Percentiles rank a stretch among this genome's conserved stretches.
Conservation (phyloP, 2,888 invertebrate genomes). For the Pomacea canaliculata region DNA sequence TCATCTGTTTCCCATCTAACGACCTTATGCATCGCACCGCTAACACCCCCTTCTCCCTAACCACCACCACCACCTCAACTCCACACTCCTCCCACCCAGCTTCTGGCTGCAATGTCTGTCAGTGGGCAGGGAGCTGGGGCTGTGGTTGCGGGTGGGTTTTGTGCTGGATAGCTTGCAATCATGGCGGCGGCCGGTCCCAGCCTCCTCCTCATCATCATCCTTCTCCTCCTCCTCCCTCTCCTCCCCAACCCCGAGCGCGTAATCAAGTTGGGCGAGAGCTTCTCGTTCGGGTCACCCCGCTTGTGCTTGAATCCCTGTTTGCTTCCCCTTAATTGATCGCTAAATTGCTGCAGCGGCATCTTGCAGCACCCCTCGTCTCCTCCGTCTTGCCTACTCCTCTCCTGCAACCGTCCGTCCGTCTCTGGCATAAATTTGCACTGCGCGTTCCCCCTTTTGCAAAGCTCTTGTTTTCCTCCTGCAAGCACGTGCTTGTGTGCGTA, state of each 20-base stretch:
- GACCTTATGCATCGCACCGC: no score
- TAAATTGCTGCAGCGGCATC: no score
- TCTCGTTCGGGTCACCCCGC: neutral
- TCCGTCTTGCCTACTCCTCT: no score
- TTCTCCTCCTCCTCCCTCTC: no score
- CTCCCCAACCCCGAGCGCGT: neutral
- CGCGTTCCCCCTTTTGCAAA: no score
- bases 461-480: no score
- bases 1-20: no score
- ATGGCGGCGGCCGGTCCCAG: neutral
- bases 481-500: no score
- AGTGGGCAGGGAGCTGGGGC: neutral
- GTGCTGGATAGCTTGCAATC: neutral
- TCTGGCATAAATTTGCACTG: no score
- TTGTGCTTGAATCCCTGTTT: constrained; percentile 2
- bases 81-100: neutral
- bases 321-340: constrained; percentile 2
- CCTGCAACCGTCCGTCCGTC: no score
- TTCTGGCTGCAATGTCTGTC: neutral
- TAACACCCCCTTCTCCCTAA: neutral
- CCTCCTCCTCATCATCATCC: neutral
- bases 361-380: no score
- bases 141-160: neutral
- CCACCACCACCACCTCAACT: neutral
- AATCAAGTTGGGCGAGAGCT: neutral